A percentile compares a stretch with the other conserved stretches of the same genome.
These are phyloP conservation scores for Halocynthia roretzi DNA, from an alignment of 23 tunicate genomes.

Conservation along the genomic window DNA sequence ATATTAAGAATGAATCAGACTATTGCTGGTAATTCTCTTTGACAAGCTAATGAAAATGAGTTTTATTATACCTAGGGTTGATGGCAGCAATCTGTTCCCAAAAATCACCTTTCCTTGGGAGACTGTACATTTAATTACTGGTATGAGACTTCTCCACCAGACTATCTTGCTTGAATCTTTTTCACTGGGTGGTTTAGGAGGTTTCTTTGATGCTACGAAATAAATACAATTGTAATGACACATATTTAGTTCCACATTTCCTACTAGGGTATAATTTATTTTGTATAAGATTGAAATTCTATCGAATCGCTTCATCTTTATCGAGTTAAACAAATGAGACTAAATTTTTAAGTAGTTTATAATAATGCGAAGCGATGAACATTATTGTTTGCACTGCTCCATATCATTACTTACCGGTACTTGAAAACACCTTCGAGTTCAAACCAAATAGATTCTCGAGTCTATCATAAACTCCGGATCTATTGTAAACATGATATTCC, in stretches of 20 bases:
- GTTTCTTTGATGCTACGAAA: too few relatives aligned
- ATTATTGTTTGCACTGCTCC: too few relatives aligned
- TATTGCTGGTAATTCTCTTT: too few relatives aligned
- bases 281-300: neutral
- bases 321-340: neutral
- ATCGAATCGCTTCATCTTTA: neutral
- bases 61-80: constrained; percentile 40
- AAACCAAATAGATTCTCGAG: constrained; percentile 24
- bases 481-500: constrained; percentile 58
- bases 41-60: neutral
- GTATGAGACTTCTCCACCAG: constrained; percentile 83
- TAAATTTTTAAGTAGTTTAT: neutral
- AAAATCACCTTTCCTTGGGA: constrained; percentile 44
- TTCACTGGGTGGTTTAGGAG: too few relatives aligned
- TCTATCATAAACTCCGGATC: constrained; percentile 33
- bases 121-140: constrained; percentile 60
- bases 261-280: too few relatives aligned
- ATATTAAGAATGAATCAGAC: neutral
- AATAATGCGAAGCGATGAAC: too few relatives aligned
- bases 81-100: constrained; percentile 67
- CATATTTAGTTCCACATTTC: too few relatives aligned
- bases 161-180: constrained; percentile 14
- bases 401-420: neutral
- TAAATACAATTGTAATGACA: too few relatives aligned
- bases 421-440: constrained; percentile 10